Conservation (phyloP, 1,140 invertebrate genomes). For the Aphis gossypii region DNA sequence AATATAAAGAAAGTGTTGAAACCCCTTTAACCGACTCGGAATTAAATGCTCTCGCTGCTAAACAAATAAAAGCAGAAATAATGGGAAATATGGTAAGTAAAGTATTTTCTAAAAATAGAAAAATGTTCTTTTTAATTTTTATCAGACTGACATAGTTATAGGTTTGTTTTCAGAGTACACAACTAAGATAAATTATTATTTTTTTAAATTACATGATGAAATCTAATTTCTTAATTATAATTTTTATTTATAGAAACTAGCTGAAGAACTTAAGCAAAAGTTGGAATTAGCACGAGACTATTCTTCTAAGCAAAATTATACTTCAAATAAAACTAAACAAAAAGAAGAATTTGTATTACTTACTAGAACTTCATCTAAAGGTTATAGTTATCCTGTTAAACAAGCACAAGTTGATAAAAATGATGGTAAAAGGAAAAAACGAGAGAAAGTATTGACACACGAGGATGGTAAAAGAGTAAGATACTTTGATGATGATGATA, state of each 20-base stretch:
- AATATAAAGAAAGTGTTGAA: background rate
- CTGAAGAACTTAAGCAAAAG: conserved; percentile 76
- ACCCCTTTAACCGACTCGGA: conserved; percentile 41
- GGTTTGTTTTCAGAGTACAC: background rate
- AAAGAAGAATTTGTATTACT: conserved; percentile 72
- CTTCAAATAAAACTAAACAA: conserved; percentile 60
- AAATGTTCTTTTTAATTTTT: background rate
- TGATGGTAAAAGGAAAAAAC: conserved; percentile 67
- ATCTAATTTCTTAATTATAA: background rate
- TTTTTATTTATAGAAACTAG: conserved; percentile 67
- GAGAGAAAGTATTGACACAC: conserved; percentile 76
- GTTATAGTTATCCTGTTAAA: conserved; percentile 64
- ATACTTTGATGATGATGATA: conserved; percentile 92
- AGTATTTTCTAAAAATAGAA: conserved; percentile 45
- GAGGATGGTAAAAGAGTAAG: conserved; percentile 74
- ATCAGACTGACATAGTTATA: background rate
- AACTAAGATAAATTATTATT: background rate
- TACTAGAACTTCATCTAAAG: conserved; percentile 74
- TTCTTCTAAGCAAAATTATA: conserved; percentile 62
- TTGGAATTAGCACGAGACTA: conserved; percentile 73
- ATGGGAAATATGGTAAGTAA: conserved; percentile 75
- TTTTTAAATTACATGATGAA: background rate
- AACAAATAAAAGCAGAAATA: conserved; percentile 89
- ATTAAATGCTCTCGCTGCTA: conserved; percentile 82
- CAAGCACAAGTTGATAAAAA: conserved; percentile 62